A percentile compares a stretch with the other conserved stretches of the same genome.
Conservation (phyloP, 1,140 invertebrate genomes). For the Lucilia sericata region DNA sequence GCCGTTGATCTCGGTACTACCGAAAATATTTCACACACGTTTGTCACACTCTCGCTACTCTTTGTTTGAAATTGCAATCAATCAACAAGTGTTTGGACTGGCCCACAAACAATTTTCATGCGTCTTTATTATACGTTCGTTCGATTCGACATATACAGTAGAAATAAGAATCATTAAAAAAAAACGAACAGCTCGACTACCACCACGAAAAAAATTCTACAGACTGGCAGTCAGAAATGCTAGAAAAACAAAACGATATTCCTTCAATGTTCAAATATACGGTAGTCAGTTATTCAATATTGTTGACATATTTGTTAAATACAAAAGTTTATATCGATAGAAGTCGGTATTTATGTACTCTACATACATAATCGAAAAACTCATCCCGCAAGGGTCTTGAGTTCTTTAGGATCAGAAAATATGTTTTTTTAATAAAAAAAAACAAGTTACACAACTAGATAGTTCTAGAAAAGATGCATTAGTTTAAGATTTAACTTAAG, state of each 20-base stretch:
- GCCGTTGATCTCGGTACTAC: background rate
- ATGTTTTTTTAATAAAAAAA: too few relatives aligned
- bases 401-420: too few relatives aligned
- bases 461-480: too few relatives aligned
- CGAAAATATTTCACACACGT: background rate
- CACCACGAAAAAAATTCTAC: background rate
- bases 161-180: background rate
- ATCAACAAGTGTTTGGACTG: background rate
- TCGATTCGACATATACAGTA: background rate
- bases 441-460: too few relatives aligned
- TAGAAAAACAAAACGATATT: too few relatives aligned
- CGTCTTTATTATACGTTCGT: background rate
- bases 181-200: background rate
- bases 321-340: background rate
- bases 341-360: background rate
- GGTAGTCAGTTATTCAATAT: background rate
- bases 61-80: background rate
- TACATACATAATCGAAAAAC: background rate
- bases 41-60: background rate
- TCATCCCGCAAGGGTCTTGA: too few relatives aligned
- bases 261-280: constrained; percentile 36
- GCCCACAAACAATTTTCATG: background rate
- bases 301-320: constrained; percentile 31
- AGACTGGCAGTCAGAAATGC: background rate
- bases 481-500: too few relatives aligned